phyloP scores from a whole-genome alignment of 2,888 invertebrate species.

The Xestia ashworthii region DNA sequence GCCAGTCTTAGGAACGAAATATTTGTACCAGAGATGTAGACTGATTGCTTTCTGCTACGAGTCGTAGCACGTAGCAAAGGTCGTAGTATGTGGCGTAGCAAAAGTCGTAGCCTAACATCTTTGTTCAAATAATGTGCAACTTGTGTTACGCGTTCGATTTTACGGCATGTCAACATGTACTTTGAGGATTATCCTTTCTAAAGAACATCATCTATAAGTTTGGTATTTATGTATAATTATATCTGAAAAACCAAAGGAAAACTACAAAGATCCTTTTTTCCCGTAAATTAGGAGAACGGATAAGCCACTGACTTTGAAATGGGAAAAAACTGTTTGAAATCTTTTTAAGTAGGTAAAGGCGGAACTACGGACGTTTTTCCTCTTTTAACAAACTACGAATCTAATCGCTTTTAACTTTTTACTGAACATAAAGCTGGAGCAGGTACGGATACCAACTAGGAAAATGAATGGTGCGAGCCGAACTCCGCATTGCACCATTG shows the following conservation, averaged over 20 bases:
- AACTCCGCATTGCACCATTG: conserved; percentile 67
- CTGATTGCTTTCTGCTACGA: background rate
- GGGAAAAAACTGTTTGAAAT: background rate
- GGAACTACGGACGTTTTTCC: background rate
- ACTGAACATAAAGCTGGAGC: conserved; percentile 35
- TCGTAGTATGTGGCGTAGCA: conserved; percentile 13
- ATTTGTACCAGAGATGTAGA: no score
- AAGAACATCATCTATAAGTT: background rate
- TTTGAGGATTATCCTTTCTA: background rate
- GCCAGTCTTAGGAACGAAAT: conserved; percentile 5
- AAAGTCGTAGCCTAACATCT: background rate
- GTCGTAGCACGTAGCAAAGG: conserved; percentile 20
- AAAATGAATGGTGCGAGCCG: conserved; percentile 51
- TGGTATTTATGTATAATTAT: background rate
- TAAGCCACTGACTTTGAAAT: background rate
- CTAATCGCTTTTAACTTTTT: conserved; percentile 40
- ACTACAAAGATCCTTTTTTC: background rate
- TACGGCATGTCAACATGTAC: background rate
- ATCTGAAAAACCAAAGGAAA: background rate
- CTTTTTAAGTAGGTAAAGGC: conserved; percentile 2
- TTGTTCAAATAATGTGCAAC: background rate
- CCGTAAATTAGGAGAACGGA: background rate
- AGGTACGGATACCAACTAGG: conserved; percentile 28
- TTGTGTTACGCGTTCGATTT: background rate
- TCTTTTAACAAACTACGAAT: conserved; percentile 20